Percentiles rank a stretch among this genome's conserved stretches.
Conservation (phyloP, 23 tunicate species). For the Oikopleura albicans region DNA sequence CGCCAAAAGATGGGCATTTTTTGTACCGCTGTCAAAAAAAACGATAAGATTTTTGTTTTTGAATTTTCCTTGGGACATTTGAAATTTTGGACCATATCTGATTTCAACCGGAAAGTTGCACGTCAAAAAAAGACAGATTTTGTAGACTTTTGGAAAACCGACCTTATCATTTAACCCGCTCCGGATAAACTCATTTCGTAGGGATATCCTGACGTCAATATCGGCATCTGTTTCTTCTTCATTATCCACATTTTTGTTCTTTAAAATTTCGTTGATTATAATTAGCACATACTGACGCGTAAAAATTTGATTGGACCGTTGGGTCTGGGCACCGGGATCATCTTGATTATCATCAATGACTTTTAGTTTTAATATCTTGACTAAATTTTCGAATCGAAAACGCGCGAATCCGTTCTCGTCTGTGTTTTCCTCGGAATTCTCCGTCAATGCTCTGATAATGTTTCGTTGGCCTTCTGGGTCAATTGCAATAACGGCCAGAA, state of each 20-base stretch:
- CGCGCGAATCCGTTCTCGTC: slow-evolving; percentile 1
- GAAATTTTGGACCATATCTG: no score
- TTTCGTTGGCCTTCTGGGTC: not conserved
- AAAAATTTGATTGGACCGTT: not conserved
- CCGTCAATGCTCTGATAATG: not conserved
- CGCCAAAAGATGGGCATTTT: no score
- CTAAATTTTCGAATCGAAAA: not conserved
- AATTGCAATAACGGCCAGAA: not conserved
- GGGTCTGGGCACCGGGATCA: not conserved
- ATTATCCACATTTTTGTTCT: not conserved
- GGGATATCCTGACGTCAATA: slow-evolving; percentile 7
- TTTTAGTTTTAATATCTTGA: not conserved
- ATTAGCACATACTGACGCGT: not conserved
- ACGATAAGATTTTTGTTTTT: no score
- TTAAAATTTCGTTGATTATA: slow-evolving; percentile 8
- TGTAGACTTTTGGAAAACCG: not conserved
- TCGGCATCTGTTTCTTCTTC: not conserved
- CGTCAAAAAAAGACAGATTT: no score
- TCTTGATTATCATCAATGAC: not conserved
- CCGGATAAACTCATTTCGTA: slow-evolving; percentile 6
- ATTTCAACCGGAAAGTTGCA: no score
- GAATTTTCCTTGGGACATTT: no score
- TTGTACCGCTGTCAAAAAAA: no score
- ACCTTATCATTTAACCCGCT: not conserved
- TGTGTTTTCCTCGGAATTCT: not conserved